Percentiles rank a stretch among this genome's conserved stretches.
phyloP scores from a whole-genome alignment of 2,113 vertebrate genomes.

The Siniperca knerii region DNA sequence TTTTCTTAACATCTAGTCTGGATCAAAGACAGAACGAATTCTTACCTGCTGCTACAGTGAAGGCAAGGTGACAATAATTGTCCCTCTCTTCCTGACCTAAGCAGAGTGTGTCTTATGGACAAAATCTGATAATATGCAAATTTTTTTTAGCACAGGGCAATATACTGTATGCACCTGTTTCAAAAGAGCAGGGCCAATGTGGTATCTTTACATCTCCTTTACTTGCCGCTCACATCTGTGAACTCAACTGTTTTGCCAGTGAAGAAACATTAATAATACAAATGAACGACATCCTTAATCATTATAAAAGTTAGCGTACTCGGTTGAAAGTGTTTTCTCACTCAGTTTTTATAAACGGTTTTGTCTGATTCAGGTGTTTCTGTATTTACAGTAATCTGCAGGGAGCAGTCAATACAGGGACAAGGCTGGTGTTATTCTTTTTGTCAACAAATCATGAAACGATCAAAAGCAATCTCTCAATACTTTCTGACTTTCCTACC shows the following conservation, averaged over 20 bases:
- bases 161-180: not conserved
- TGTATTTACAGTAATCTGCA: not conserved
- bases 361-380: not conserved
- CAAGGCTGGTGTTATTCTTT: not conserved
- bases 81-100: not conserved
- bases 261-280: not conserved
- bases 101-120: not conserved
- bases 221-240: too few species aligned
- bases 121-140: constrained; percentile 72
- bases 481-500: not conserved
- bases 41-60: constrained; percentile 60
- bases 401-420: too few species aligned
- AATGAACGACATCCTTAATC: not conserved
- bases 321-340: not conserved
- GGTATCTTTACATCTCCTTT: not conserved
- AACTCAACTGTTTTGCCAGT: not conserved
- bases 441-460: not conserved
- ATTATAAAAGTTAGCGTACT: not conserved
- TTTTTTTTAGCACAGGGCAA: not conserved
- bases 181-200: not conserved
- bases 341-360: not conserved
- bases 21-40: not conserved
- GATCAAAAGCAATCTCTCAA: not conserved
- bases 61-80: not conserved
- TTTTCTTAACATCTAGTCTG: not conserved